A percentile compares a stretch with the other conserved stretches of the same genome.
phyloP scores from a whole-genome alignment of 2,113 vertebrate species.

The Pomatorhinus ruficollis region DNA sequence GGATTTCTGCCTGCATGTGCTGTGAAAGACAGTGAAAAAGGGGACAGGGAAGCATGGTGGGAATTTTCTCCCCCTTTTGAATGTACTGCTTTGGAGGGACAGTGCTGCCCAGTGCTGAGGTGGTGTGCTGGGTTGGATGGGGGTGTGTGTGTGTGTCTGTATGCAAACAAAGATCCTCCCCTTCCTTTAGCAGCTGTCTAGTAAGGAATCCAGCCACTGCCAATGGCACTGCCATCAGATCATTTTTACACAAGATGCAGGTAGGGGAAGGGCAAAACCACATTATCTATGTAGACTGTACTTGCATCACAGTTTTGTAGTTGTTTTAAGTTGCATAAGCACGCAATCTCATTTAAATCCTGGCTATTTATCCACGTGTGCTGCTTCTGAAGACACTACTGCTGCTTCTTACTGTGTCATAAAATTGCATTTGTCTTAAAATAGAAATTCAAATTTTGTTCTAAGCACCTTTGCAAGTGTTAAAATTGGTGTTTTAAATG shows the following conservation, averaged over 20 bases:
- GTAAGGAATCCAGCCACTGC: neutral
- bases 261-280: neutral
- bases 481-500: neutral
- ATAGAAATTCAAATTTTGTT: neutral
- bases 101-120: neutral
- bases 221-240: neutral
- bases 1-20: neutral
- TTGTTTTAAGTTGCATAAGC: neutral
- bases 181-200: neutral
- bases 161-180: neutral
- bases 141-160: rapidly evolving
- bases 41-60: neutral
- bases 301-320: neutral
- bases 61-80: neutral
- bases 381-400: neutral
- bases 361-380: neutral
- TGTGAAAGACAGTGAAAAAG: neutral
- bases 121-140: neutral
- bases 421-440: slow-evolving; percentile 6
- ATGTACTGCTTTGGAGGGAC: neutral
- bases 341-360: neutral
- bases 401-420: neutral
- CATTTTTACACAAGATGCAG: neutral
- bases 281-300: neutral
- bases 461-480: neutral